Evolutionary conservation across 2,888 invertebrate species (phyloP).

Genomic region (Cheiracanthium punctorium): DNA sequence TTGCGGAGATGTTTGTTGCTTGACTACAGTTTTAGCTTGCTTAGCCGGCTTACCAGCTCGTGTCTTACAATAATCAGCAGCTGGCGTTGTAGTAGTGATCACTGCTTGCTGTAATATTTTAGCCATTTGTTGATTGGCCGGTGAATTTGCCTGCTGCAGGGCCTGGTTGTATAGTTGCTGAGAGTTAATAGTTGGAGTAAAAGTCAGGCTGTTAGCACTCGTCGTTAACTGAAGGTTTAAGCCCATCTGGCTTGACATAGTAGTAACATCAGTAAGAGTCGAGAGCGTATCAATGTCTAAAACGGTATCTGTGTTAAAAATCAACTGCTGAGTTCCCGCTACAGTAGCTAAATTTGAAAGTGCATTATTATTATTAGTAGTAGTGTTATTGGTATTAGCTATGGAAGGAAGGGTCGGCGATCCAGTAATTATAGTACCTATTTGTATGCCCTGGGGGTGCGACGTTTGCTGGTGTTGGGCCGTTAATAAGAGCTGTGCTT

Average conservation of each 20-base stretch:
- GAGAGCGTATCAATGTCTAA: conserved; percentile 62
- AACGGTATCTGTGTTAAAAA: conserved; percentile 60
- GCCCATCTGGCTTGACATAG: conserved; percentile 63
- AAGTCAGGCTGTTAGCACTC: conserved; percentile 23
- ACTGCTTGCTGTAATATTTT: conserved; percentile 24
- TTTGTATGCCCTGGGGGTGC: conserved; percentile 70
- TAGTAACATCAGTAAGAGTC: conserved; percentile 52
- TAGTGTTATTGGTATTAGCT: conserved; percentile 34
- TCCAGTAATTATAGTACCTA: conserved; percentile 73
- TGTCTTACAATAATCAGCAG: conserved; percentile 49
- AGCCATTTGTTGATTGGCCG: conserved; percentile 28
- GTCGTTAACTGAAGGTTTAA: conserved; percentile 34
- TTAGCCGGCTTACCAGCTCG: conserved; percentile 31
- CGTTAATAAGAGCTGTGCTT: conserved; percentile 75
- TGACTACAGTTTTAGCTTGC: conserved; percentile 42
- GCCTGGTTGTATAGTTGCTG: conserved; percentile 37
- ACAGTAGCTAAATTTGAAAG: conserved; percentile 22
- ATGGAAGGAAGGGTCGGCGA: conserved; percentile 8
- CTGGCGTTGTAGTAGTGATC: conserved; percentile 27
- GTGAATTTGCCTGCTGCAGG: not conserved
- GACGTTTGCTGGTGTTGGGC: conserved; percentile 74
- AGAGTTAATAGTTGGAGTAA: conserved; percentile 24
- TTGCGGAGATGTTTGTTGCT: conserved; percentile 72
- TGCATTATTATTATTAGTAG: conserved; percentile 68
- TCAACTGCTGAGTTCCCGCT: conserved; percentile 52